Conservation (phyloP, 1,140 invertebrate species). For the Drosophila equinoxialis region DNA sequence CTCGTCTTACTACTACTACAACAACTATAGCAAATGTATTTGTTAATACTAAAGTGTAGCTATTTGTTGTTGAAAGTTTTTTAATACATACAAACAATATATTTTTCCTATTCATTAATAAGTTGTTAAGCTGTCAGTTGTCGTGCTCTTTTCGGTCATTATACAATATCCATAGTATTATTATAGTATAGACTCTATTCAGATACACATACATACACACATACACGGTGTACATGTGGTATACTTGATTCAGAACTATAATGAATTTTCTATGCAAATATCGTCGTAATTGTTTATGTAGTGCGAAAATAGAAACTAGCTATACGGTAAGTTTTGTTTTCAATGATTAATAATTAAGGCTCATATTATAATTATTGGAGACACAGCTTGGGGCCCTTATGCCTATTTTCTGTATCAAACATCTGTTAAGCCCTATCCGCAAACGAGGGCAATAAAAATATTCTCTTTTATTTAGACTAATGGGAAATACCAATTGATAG, state of each 20-base stretch:
- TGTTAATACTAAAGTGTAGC: constrained; percentile 71
- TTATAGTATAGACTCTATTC: constrained; percentile 36
- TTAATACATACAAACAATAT: background rate
- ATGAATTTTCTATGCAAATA: constrained; percentile 41
- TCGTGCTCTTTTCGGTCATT: constrained; percentile 60
- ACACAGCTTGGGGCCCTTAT: background rate
- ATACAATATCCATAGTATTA: constrained; percentile 33
- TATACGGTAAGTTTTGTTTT: constrained; percentile 3
- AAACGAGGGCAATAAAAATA: no score
- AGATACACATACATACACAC: constrained; percentile 13
- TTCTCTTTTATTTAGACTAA: no score
- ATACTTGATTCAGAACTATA: constrained; percentile 34
- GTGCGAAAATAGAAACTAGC: background rate
- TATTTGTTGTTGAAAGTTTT: constrained; percentile 41
- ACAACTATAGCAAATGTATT: background rate
- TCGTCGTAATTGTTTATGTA: background rate
- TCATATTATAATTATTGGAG: background rate
- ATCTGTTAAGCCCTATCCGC: no score
- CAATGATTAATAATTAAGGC: background rate
- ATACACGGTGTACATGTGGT: constrained; percentile 20
- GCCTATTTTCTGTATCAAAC: no score
- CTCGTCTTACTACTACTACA: constrained; percentile 9
- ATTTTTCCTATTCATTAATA: constrained; percentile 71
- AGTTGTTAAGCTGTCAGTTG: constrained; percentile 76
- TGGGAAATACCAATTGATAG: background rate